These are phyloP conservation scores for Atrichornis clamosus DNA, from an alignment of 2,113 vertebrate species.

Conservation along the genomic window DNA sequence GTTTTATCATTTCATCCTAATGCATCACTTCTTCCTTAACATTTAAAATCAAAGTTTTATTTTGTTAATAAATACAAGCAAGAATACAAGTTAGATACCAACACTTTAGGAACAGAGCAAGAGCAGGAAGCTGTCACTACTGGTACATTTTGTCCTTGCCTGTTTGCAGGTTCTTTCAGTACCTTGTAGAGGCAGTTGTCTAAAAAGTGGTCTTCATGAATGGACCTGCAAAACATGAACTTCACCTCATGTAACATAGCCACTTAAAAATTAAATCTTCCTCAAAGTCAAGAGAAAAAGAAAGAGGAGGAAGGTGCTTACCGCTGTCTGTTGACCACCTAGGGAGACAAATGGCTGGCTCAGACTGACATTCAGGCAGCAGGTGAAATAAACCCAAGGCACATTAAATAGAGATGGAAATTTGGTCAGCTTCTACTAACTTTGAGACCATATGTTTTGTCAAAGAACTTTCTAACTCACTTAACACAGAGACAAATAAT, in stretches of 20 bases:
- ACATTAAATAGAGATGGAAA: background rate
- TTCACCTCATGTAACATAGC: background rate
- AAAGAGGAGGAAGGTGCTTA: background rate
- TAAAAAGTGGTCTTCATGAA: background rate
- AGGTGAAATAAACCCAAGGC: background rate
- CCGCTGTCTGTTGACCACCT: background rate
- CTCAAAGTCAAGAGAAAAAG: background rate
- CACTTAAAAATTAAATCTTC: background rate
- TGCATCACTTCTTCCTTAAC: background rate
- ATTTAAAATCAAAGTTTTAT: background rate
- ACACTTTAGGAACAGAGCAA: background rate
- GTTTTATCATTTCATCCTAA: background rate
- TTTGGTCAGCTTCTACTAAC: background rate
- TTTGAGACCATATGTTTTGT: background rate
- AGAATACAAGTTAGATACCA: background rate
- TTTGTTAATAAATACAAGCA: background rate
- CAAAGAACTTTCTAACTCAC: background rate
- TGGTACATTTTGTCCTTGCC: background rate
- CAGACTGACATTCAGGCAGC: background rate
- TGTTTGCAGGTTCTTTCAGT: background rate
- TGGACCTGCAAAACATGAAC: background rate
- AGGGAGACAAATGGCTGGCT: background rate
- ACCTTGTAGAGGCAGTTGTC: background rate
- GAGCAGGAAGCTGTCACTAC: background rate
- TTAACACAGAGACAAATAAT: background rate